A percentile compares a stretch with the other conserved stretches of the same genome.
phyloP scores from a whole-genome alignment of 2,888 invertebrate genomes.

The Chrysodeixis includens region DNA sequence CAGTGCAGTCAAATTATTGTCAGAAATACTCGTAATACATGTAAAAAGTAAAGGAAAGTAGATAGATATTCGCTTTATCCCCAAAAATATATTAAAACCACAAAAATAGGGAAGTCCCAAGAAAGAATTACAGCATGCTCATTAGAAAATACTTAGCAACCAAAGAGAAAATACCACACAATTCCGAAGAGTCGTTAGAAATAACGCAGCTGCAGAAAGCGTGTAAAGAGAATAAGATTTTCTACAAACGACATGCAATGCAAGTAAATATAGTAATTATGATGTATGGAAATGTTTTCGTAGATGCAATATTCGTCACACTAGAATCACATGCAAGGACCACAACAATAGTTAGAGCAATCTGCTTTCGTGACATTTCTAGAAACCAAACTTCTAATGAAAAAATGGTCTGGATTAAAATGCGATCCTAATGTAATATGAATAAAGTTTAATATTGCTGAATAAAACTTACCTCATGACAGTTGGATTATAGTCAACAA shows the following conservation, averaged over 20 bases:
- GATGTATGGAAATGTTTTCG: slow-evolving; percentile 20
- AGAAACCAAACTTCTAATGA: neutral
- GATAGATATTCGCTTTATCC: too few species aligned
- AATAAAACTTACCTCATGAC: slow-evolving; percentile 78
- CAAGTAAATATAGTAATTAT: slow-evolving; percentile 11
- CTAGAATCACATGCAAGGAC: neutral
- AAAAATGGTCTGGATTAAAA: too few species aligned
- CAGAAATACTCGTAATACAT: too few species aligned
- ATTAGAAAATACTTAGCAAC: neutral
- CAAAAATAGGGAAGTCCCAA: neutral
- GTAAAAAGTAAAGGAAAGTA: too few species aligned
- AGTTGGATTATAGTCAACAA: slow-evolving; percentile 87
- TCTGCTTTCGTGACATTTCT: too few species aligned
- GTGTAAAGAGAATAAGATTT: slow-evolving; percentile 1
- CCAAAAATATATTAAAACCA: too few species aligned
- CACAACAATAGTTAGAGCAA: neutral
- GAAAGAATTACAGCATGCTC: neutral
- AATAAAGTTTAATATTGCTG: neutral
- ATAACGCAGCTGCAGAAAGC: neutral
- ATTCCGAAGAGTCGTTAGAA: neutral
- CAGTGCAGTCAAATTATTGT: too few species aligned
- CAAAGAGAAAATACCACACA: neutral
- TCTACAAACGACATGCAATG: slow-evolving; percentile 7
- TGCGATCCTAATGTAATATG: neutral
- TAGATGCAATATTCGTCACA: neutral